Base-by-base conservation (phyloP, 1,140 invertebrate species). In the Antheraea pernyi region DNA sequence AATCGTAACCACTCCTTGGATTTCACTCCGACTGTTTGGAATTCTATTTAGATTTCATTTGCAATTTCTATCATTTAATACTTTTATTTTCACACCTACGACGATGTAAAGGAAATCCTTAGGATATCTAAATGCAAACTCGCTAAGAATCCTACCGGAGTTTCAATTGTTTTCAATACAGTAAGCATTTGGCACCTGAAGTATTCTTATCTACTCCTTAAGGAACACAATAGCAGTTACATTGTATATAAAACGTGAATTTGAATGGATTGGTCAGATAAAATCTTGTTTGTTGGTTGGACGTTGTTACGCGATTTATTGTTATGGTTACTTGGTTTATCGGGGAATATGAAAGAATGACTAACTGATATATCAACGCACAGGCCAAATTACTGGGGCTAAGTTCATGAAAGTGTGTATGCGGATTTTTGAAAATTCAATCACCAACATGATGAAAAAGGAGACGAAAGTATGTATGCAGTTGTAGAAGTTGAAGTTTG, bases 161-260 rank as follows among this genome's bases (percentile, higher is more conserved):
- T 19, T 19, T 60, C 19, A 60, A 69, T 73, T 73, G 68, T 73
- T 73, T 67, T 72, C 48, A 67, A 71, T 71, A 61, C 63, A 70
- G 79, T 67, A 70, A 75, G 71, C 53, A 74, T 72, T 78, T 79
- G 82, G 82, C 80, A 81, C 79, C 80, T 77, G 69, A 75, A 78
- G 67, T 77, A 81, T 84, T 72, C 76, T 78, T 83, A 70, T 76
- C 78, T 81, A 80, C 69, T 82, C 81, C 79, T 80, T 78, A 79
- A 81, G 79, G 78, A 68, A 63, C 71, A 88, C 87, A 88, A 88
- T 88, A 78, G 81, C 68, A 77, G 79, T 74, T 77, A 70, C 77
- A 82, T 80, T 82, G 83, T 86, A 78, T 73, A 74, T 74, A 71
- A 79, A 84, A 83, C 72, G 76, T 74, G 77, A 82, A 84, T 84